Evolutionary conservation across 2,113 vertebrate genomes (phyloP).

Genomic region (Atlantisia rogersi): DNA sequence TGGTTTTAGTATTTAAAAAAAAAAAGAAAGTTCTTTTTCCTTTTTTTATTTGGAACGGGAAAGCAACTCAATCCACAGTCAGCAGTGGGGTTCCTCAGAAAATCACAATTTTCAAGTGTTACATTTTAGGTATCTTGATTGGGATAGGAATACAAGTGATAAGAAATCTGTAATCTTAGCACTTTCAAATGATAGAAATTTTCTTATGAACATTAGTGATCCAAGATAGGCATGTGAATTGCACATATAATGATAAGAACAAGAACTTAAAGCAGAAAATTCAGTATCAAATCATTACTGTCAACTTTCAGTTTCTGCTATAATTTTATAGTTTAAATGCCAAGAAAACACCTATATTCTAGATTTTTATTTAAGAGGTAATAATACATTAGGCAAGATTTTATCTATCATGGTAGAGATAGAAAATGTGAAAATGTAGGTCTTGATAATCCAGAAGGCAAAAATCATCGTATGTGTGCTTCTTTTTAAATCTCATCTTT

Average conservation of each 20-base stretch:
- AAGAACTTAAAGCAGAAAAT: not conserved
- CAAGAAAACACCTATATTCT: not conserved
- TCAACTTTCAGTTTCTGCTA: not conserved
- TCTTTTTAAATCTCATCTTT: not conserved
- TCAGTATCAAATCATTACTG: not conserved
- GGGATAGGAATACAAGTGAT: not conserved
- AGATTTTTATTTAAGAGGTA: not conserved
- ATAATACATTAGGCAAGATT: not conserved
- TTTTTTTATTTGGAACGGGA: not conserved
- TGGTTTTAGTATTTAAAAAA: not conserved
- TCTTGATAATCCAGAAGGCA: not conserved
- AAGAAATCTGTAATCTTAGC: not conserved
- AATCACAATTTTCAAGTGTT: not conserved
- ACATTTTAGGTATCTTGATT: not conserved
- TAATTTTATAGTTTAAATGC: not conserved
- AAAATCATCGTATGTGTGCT: not conserved
- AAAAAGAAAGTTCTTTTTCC: rapidly evolving
- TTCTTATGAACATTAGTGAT: not conserved
- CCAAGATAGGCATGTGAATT: not conserved
- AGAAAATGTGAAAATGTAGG: not conserved
- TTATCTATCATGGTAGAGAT: not conserved
- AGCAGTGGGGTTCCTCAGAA: not conserved
- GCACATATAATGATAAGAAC: not conserved
- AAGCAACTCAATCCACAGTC: not conserved
- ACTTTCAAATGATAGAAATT: no score